Conservation (phyloP, 2,888 invertebrate genomes). For the Melanostoma scalare region DNA sequence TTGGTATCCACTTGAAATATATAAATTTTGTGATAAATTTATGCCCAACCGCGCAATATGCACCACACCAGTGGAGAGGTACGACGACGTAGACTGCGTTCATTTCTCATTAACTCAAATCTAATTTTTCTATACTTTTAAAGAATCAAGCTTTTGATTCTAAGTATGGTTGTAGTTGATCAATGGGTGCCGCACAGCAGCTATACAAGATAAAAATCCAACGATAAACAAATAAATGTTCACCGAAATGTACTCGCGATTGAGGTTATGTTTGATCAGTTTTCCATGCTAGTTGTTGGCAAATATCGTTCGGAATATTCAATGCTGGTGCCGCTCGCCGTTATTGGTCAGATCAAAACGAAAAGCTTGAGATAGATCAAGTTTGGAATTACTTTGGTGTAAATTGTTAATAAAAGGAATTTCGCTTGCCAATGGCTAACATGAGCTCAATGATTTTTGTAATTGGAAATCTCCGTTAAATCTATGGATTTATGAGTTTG, state of each 20-base stretch:
- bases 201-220: conserved; percentile 49
- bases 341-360: conserved; percentile 26
- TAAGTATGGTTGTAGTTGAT: conserved; percentile 48
- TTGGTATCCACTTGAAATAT: conserved; percentile 44
- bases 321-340: not conserved
- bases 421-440: conserved; percentile 28
- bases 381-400: conserved; percentile 45
- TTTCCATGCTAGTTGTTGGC: conserved; percentile 25
- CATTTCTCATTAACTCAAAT: conserved; percentile 48
- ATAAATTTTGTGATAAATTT: conserved; percentile 63
- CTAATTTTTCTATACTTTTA: conserved; percentile 39
- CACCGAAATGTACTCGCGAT: conserved; percentile 60
- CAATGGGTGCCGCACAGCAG: conserved; percentile 62
- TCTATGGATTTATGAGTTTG: conserved; percentile 65
- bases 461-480: conserved; percentile 56
- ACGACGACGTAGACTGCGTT: not conserved
- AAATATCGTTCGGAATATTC: conserved; percentile 23
- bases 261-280: conserved; percentile 61
- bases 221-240: conserved; percentile 61
- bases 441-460: conserved; percentile 50
- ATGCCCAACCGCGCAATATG: too few relatives aligned
- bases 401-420: conserved; percentile 43
- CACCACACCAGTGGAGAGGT: not conserved
- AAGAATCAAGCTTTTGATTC: conserved; percentile 67
- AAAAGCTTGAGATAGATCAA: conserved; percentile 50